Percentiles rank a stretch among this genome's conserved stretches.
These are phyloP conservation scores for Orchesella cincta DNA, from an alignment of 1,140 invertebrate genomes.

Conservation along the genomic window DNA sequence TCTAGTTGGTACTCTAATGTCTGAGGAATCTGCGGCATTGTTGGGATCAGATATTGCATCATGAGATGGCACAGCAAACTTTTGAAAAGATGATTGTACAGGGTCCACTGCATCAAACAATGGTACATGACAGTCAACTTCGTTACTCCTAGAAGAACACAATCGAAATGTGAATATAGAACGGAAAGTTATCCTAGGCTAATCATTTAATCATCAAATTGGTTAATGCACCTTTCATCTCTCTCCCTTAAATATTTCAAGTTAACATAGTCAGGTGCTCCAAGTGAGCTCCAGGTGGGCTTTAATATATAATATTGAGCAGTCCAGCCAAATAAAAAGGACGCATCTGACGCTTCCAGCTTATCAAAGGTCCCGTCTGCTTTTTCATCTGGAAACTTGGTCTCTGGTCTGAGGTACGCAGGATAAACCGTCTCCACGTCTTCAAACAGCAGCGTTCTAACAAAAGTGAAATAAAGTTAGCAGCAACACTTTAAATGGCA, in stretches of 20 bases:
- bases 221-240: background rate
- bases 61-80: background rate
- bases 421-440: slow-evolving; percentile 2
- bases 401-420: background rate
- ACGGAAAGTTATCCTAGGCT: too few relatives aligned
- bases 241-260: slow-evolving; percentile 19
- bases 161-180: too few relatives aligned
- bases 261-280: slow-evolving; percentile 35
- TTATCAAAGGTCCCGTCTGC: too few relatives aligned
- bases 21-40: too few relatives aligned
- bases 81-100: background rate
- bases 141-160: too few relatives aligned
- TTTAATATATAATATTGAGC: slow-evolving; percentile 37
- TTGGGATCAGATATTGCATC: background rate
- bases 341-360: too few relatives aligned
- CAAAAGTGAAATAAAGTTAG: too few relatives aligned
- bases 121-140: slow-evolving; percentile 30
- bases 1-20: background rate
- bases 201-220: too few relatives aligned
- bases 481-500: too few relatives aligned
- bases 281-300: slow-evolving; percentile 16
- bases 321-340: slow-evolving; percentile 33
- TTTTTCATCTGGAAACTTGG: too few relatives aligned
- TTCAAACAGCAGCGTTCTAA: slow-evolving; percentile 3
- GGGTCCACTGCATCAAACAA: background rate